A percentile compares a stretch with the other conserved stretches of the same genome.
Evolutionary conservation across 37 sponge, comb jelly and placozoan genomes (phyloP).

Genomic region (Hexactinellida sp.): DNA sequence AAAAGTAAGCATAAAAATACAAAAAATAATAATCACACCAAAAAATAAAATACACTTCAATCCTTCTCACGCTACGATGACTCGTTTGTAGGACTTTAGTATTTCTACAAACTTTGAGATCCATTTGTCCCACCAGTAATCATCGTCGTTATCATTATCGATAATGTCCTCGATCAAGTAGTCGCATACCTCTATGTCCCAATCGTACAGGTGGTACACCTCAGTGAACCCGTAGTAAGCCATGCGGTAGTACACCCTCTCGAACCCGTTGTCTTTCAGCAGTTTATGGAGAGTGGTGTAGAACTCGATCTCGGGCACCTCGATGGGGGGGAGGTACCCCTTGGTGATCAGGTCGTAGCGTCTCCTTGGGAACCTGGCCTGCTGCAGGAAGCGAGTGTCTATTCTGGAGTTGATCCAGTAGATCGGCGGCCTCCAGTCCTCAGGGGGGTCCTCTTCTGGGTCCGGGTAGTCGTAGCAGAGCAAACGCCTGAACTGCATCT

Average conservation of each 20-base stretch:
- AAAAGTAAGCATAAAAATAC: too few species aligned
- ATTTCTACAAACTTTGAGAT: neutral
- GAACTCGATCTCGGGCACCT: neutral
- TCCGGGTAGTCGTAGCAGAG: slow-evolving; percentile 7
- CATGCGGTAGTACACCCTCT: neutral
- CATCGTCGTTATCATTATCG: neutral
- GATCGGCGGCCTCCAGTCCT: neutral
- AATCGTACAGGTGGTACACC: neutral
- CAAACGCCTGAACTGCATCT: neutral
- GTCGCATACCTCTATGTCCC: slow-evolving; percentile 7
- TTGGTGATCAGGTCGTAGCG: neutral
- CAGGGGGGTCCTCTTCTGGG: neutral
- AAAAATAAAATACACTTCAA: neutral
- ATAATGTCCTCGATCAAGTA: neutral
- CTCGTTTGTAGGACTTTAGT: neutral
- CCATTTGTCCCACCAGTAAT: neutral
- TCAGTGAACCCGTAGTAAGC: neutral
- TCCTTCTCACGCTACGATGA: neutral
- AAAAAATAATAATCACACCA: neutral
- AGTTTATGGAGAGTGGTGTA: neutral
- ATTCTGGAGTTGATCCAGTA: neutral
- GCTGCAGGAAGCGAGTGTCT: neutral
- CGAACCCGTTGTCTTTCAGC: neutral
- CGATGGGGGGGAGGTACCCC: neutral
- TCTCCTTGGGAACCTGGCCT: neutral